Base-by-base conservation (phyloP, 1,140 invertebrate genomes). In the Leptopilina boulardi region DNA sequence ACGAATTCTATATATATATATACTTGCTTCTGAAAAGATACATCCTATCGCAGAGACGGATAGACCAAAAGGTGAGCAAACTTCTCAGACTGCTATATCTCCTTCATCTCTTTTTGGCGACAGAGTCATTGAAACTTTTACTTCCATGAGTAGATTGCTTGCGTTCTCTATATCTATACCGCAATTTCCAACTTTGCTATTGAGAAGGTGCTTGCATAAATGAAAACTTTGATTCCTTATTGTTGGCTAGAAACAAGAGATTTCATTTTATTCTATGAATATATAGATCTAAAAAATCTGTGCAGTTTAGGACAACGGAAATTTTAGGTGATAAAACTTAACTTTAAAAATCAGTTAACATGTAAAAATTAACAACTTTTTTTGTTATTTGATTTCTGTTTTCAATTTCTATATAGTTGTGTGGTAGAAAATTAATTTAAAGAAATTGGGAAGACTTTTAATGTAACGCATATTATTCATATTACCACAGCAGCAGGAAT, bases 21-120 rank as follows among this genome's bases (percentile, higher is more conserved):
- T 19, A 18, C 19, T 19, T 6, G 15, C 75, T 75, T 66, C 74
- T 76, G 72, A 78, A 76, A 71, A 77, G 75, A 80, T 77, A 72
- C 75, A 73, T 71, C 44, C 59, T 1, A 13, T 13, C n/a, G n/a
- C 41, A 42, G 19, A 70, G 47, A 74, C 66, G 75, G 73, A 76
- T 59, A 38, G 75, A 76, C 47, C 71, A n/a, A 66, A 15, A 56
- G 19, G 54, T 56, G 54, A 56, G 19, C n/a, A 56, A 56, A 56
- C 54, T 56, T 56, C 23, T 56, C 54, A 56, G 54, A 19, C 54
- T 23, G 4, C 54, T 56, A 23, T 56, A 21, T 5, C 70, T 42
- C 70, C 59, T 66, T 26, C 13, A 71, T 18, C 44, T 77, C 73
- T 77, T 73, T 74, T 74, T 47, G 74, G 73, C 54, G 74, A 75